These are phyloP conservation scores for Hyperoplus immaculatus DNA, from an alignment of 2,797 vertebrate species.

Conservation along the genomic window DNA sequence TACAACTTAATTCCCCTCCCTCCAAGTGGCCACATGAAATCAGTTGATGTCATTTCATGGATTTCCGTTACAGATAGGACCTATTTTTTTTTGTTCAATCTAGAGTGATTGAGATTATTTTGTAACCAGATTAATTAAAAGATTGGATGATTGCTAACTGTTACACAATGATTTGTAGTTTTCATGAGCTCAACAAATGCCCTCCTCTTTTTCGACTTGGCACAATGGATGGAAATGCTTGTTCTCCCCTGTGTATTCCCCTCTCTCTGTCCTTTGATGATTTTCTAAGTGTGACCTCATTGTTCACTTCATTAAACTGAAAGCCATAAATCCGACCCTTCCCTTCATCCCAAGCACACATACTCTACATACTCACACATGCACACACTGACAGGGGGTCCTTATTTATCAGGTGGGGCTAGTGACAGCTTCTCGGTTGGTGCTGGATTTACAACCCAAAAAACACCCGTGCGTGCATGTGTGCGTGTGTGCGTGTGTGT, in stretches of 20 bases:
- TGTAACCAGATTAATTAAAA: neutral
- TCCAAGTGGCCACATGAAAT: neutral
- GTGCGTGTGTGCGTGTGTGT: slow-evolving; percentile 5
- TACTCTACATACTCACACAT: slow-evolving; percentile 28
- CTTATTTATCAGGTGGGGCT: slow-evolving; percentile 60
- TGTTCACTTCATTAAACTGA: slow-evolving; percentile 73
- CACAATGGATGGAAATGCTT: slow-evolving; percentile 16
- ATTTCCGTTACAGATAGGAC: neutral
- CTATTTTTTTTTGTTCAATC: neutral
- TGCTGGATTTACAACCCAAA: slow-evolving; percentile 67
- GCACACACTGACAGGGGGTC: slow-evolving; percentile 13
- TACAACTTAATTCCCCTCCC: neutral
- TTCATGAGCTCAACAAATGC: neutral
- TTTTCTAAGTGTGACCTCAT: slow-evolving; percentile 67
- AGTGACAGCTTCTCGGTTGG: slow-evolving; percentile 58
- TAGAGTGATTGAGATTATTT: neutral
- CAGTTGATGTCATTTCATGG: neutral
- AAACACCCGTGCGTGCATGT: slow-evolving; percentile 21
- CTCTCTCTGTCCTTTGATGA: slow-evolving; percentile 41
- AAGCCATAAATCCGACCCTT: slow-evolving; percentile 55
- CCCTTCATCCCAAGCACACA: slow-evolving; percentile 29
- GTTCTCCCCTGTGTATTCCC: slow-evolving; percentile 5
- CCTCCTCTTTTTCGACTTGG: neutral
- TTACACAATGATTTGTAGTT: neutral
- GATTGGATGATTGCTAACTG: neutral